These are phyloP conservation scores for Uria lomvia DNA, from an alignment of 2,113 vertebrate genomes.

Conservation along the genomic window DNA sequence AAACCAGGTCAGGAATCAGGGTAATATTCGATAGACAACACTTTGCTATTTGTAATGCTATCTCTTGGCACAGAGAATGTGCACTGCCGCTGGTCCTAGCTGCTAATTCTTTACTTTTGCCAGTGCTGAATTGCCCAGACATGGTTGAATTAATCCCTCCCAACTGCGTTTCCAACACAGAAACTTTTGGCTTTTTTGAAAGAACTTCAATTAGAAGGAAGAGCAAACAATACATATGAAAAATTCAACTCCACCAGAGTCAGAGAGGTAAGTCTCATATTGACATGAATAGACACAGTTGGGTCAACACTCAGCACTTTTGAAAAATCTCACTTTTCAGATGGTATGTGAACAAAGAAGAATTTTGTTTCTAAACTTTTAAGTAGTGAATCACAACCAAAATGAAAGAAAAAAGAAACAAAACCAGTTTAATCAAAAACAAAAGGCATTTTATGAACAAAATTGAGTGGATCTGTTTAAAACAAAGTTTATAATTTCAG, in stretches of 20 bases:
- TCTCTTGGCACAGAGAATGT: not conserved
- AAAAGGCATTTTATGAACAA: not conserved
- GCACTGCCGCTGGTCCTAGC: not conserved
- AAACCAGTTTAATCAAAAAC: not conserved
- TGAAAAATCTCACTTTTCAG: not conserved
- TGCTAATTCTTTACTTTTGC: not conserved
- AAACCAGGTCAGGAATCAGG: not conserved
- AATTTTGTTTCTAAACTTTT: not conserved
- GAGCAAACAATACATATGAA: not conserved
- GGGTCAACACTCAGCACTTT: not conserved
- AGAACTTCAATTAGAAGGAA: not conserved
- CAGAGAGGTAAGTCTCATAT: not conserved
- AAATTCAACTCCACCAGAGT: not conserved
- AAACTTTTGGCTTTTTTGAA: not conserved
- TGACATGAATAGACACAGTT: not conserved
- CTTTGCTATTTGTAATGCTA: not conserved
- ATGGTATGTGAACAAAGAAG: not conserved
- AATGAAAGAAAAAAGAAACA: not conserved
- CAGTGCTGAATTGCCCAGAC: not conserved
- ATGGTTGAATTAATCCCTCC: not conserved
- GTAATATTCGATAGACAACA: not conserved
- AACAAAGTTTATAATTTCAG: not conserved
- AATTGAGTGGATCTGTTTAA: not conserved
- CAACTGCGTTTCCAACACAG: not conserved
- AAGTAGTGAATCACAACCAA: not conserved